Evolutionary conservation across 2,113 vertebrate species (phyloP).

Genomic region (Solenodon paradoxus): DNA sequence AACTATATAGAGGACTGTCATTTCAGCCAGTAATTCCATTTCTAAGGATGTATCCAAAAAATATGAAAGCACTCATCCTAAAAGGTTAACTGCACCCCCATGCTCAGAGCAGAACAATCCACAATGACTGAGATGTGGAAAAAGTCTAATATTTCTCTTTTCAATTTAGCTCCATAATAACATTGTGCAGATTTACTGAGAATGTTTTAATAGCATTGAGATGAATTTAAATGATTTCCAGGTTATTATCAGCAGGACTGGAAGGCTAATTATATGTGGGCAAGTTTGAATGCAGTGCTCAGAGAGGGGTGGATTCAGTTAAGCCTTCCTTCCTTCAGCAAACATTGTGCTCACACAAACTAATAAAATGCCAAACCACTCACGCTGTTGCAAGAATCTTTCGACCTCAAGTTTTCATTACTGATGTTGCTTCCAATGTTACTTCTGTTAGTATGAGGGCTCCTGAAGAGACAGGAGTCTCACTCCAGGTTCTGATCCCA

Average conservation of each 20-base stretch:
- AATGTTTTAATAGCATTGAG: not conserved
- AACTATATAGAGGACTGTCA: too few relatives aligned
- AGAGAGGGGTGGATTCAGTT: not conserved
- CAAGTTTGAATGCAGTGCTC: not conserved
- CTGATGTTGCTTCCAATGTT: too few relatives aligned
- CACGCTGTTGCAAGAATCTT: not conserved
- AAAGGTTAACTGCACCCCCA: too few relatives aligned
- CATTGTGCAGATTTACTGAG: not conserved
- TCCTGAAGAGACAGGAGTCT: too few relatives aligned
- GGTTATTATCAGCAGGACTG: not conserved
- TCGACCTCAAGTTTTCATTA: not conserved
- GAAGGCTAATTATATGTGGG: not conserved
- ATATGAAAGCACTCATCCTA: too few relatives aligned
- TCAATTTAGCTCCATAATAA: not conserved
- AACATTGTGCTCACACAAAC: not conserved
- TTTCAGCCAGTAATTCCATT: too few relatives aligned
- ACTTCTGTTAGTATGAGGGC: too few relatives aligned
- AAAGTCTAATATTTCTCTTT: too few relatives aligned
- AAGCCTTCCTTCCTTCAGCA: not conserved
- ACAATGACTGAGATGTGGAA: too few relatives aligned
- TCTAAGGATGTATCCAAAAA: too few relatives aligned
- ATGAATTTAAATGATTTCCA: not conserved
- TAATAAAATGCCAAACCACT: not conserved
- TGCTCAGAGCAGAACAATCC: too few relatives aligned
- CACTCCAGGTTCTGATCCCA: too few relatives aligned